These are phyloP conservation scores for Fratercula arctica DNA, from an alignment of 2,797 vertebrate genomes.

Conservation along the genomic window DNA sequence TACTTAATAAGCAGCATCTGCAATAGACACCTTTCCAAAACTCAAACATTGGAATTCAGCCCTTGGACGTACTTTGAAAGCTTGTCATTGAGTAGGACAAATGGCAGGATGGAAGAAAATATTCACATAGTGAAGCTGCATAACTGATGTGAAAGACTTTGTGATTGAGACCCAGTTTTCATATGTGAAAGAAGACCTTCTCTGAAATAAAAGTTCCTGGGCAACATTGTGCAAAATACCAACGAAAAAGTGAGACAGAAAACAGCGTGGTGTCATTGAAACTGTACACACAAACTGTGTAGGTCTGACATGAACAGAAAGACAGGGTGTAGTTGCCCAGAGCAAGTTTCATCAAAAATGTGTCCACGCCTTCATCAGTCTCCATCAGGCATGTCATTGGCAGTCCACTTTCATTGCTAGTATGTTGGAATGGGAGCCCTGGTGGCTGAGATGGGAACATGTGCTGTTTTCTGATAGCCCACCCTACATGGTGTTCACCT, in stretches of 20 bases:
- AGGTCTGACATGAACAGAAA: neutral
- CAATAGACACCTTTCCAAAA: conserved; percentile 25
- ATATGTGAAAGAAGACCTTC: neutral
- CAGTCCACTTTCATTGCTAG: neutral
- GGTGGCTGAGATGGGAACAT: neutral
- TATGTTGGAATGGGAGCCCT: neutral
- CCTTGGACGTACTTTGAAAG: neutral
- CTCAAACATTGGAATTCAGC: neutral
- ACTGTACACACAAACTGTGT: neutral
- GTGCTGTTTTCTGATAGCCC: neutral
- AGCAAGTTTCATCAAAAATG: neutral
- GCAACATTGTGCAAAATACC: neutral
- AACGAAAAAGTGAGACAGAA: neutral
- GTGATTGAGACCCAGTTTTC: neutral
- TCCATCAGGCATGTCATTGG: neutral
- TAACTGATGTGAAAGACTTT: neutral
- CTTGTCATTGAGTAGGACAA: conserved; percentile 6
- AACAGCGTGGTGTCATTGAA: neutral
- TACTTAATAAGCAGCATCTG: conserved; percentile 51
- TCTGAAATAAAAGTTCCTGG: neutral
- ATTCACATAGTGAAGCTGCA: neutral
- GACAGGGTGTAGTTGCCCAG: neutral
- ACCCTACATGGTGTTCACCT: neutral
- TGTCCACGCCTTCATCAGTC: accelerated
- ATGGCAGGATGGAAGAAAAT: neutral